Conservation (phyloP, 2,797 vertebrate genomes). For the Spondyliosoma cantharus region DNA sequence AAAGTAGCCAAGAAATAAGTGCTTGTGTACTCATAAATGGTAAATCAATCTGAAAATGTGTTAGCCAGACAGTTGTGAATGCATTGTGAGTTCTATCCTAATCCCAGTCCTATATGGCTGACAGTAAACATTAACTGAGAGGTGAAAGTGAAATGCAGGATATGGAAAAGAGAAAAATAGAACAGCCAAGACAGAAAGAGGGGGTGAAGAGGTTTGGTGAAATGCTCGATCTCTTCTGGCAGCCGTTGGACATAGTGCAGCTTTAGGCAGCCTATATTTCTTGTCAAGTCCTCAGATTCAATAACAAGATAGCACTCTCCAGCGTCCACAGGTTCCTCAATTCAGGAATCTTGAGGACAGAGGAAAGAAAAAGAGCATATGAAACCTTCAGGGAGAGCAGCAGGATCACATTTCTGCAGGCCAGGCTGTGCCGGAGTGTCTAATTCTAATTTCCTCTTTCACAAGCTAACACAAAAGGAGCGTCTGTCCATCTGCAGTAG, state of each 20-base stretch:
- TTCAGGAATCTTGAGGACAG: slow-evolving; percentile 57
- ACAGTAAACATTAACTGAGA: slow-evolving; percentile 63
- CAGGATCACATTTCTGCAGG: slow-evolving; percentile 59
- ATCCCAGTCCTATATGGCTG: slow-evolving; percentile 54
- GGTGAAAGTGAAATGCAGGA: slow-evolving; percentile 62
- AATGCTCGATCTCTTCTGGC: slow-evolving; percentile 58
- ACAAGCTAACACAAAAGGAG: slow-evolving; percentile 52
- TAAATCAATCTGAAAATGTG: slow-evolving; percentile 60
- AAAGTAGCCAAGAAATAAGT: slow-evolving; percentile 43
- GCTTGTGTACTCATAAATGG: slow-evolving; percentile 53
- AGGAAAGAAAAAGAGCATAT: slow-evolving; percentile 47
- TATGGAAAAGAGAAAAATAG: slow-evolving; percentile 50
- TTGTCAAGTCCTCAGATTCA: slow-evolving; percentile 73
- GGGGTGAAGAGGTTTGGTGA: slow-evolving; percentile 54
- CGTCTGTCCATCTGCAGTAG: slow-evolving; percentile 61
- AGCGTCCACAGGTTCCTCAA: slow-evolving; percentile 58
- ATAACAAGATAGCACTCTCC: slow-evolving; percentile 65
- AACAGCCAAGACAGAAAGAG: slow-evolving; percentile 41
- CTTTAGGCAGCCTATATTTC: slow-evolving; percentile 70
- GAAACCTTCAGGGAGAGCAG: slow-evolving; percentile 46
- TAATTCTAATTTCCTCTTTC: slow-evolving; percentile 75
- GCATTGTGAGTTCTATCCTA: slow-evolving; percentile 49
- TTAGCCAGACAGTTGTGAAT: slow-evolving; percentile 59
- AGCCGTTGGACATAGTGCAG: slow-evolving; percentile 60
- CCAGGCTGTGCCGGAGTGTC: slow-evolving; percentile 44